These are phyloP conservation scores for Mormoops blainvillei DNA, from an alignment of 2,113 vertebrate species.

Conservation along the genomic window DNA sequence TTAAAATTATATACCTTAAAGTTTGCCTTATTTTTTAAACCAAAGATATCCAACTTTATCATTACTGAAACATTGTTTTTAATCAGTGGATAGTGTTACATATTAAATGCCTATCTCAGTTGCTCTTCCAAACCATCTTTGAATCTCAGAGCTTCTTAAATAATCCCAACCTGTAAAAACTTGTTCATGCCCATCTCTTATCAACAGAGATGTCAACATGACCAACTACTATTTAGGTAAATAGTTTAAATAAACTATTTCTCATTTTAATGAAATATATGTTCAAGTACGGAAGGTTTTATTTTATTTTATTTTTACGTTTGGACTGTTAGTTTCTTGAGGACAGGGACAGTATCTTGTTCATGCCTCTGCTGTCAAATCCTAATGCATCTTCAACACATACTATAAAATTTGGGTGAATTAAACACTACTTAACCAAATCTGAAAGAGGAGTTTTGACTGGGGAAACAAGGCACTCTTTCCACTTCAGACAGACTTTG, in stretches of 20 bases:
- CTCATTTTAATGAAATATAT: neutral
- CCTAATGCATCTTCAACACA: neutral
- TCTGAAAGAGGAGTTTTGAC: neutral
- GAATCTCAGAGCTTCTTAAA: slow-evolving; percentile 76
- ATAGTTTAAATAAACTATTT: neutral
- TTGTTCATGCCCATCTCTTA: slow-evolving; percentile 58
- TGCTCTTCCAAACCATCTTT: slow-evolving; percentile 76
- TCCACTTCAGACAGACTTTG: neutral
- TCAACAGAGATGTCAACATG: neutral
- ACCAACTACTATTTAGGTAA: neutral
- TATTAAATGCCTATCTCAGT: slow-evolving; percentile 71
- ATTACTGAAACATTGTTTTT: slow-evolving; percentile 42
- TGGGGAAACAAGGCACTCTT: neutral
- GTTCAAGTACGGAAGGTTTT: neutral
- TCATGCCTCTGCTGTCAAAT: neutral
- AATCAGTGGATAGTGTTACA: slow-evolving; percentile 69
- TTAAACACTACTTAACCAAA: neutral
- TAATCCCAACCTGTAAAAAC: slow-evolving; percentile 81
- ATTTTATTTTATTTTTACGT: neutral
- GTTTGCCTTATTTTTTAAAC: slow-evolving; percentile 34
- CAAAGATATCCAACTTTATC: slow-evolving; percentile 43
- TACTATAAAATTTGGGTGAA: neutral
- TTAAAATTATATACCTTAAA: slow-evolving; percentile 34
- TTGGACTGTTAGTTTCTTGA: neutral
- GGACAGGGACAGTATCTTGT: neutral